Percentiles rank a stretch among this genome's conserved stretches.
phyloP scores from a whole-genome alignment of 1,140 invertebrate genomes.

The Megalonaias nervosa region DNA sequence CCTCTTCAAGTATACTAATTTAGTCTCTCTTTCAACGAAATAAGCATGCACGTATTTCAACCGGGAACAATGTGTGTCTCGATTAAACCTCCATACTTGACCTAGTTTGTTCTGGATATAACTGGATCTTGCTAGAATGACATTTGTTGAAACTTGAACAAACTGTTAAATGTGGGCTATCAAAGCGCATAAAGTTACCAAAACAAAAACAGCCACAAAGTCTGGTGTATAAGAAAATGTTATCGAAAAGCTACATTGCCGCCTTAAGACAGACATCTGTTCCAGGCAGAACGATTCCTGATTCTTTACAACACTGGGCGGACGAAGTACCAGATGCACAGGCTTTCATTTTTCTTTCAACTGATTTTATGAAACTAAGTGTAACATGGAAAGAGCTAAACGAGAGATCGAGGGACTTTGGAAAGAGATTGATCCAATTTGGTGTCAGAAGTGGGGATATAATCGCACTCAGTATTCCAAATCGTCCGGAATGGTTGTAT shows the following conservation, averaged over 20 bases:
- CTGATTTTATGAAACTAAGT: background rate
- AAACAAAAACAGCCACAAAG: too few species aligned
- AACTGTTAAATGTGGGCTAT: too few species aligned
- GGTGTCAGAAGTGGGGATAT: conserved; percentile 9
- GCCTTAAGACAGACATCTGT: background rate
- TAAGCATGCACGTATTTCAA: too few species aligned
- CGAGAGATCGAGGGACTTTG: background rate
- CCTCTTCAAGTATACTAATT: too few species aligned
- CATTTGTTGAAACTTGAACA: too few species aligned
- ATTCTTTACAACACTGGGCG: conserved; percentile 17
- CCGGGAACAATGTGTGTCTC: too few species aligned
- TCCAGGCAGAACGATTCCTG: background rate
- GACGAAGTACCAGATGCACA: background rate
- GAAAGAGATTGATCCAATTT: conserved; percentile 3
- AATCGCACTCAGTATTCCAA: conserved; percentile 8
- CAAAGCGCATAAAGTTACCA: too few species aligned
- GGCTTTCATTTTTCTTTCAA: conserved; percentile 13
- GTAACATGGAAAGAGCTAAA: conserved; percentile 17
- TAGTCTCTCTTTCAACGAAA: too few species aligned
- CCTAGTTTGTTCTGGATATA: too few species aligned
- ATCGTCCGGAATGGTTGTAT: conserved; percentile 29
- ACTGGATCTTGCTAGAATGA: too few species aligned
- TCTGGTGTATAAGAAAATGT: background rate
- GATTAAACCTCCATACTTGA: too few species aligned
- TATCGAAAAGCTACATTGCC: conserved; percentile 10